Percentiles rank a stretch among this genome's conserved stretches.
Evolutionary conservation across 37 sponge, comb jelly and placozoan genomes (phyloP).

Genomic region (Axinella damicornis): DNA sequence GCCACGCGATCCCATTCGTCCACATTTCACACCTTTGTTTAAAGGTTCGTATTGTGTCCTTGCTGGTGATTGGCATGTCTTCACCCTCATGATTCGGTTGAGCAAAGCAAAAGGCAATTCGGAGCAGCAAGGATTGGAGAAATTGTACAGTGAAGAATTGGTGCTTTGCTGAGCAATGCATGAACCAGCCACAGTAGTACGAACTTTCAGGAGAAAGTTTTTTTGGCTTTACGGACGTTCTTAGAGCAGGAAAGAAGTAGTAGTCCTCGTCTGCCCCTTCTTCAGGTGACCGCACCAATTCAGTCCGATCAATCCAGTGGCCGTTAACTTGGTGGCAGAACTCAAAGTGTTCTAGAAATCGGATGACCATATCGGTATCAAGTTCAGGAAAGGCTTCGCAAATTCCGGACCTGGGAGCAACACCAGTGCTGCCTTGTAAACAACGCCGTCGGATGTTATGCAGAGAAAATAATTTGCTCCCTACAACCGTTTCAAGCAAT

Average conservation of each 20-base stretch:
- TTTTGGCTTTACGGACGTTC: background rate
- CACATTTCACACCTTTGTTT: background rate
- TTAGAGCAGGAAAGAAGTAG: constrained; percentile 33
- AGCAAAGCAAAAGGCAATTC: constrained; percentile 23
- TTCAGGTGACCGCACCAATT: background rate
- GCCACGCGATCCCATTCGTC: constrained; percentile 29
- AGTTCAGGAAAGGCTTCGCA: background rate
- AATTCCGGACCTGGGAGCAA: background rate
- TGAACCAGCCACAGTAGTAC: constrained; percentile 24
- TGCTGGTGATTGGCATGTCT: background rate
- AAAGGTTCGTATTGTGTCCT: too few relatives aligned
- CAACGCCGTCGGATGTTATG: background rate
- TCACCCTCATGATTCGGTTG: background rate
- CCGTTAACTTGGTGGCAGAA: constrained; percentile 24
- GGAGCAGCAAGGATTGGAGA: constrained; percentile 16
- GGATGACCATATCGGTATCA: background rate
- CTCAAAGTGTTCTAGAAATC: constrained; percentile 15
- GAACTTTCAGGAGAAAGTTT: background rate
- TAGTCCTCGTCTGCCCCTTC: background rate
- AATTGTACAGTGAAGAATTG: constrained; percentile 20
- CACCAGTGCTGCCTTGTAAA: background rate
- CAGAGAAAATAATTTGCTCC: constrained; percentile 18
- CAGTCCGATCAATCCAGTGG: background rate
- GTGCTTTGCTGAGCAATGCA: background rate
- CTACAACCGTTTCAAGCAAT: constrained; percentile 8